Evolutionary conservation across 2,888 invertebrate species (phyloP).

Genomic region (Nipponacmea schrenckii): DNA sequence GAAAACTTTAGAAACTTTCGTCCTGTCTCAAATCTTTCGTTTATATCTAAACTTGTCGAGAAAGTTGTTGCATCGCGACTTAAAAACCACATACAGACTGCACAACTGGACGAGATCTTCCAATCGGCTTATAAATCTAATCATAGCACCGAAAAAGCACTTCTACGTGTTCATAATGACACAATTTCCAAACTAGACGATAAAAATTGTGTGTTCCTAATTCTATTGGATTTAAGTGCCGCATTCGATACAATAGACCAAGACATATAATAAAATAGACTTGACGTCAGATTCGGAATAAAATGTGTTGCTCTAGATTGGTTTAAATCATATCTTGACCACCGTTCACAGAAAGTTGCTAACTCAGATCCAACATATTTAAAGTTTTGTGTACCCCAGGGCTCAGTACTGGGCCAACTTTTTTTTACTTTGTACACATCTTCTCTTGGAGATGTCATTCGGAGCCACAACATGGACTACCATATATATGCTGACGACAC

Average conservation of each 20-base stretch:
- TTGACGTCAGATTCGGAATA: neutral
- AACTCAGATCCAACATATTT: neutral
- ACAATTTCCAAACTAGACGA: too few species aligned
- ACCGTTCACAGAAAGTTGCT: neutral
- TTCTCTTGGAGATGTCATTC: neutral
- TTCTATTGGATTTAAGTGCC: too few species aligned
- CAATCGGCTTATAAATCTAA: slow-evolving; percentile 3
- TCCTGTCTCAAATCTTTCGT: neutral
- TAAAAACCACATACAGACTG: neutral
- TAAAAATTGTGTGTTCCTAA: too few species aligned
- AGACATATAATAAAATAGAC: neutral
- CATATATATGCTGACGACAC: neutral
- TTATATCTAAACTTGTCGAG: neutral
- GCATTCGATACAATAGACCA: slow-evolving; percentile 1
- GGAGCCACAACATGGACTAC: neutral
- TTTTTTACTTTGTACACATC: neutral
- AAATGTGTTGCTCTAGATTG: neutral
- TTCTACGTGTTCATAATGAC: too few species aligned
- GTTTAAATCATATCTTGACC: neutral
- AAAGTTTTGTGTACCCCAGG: neutral
- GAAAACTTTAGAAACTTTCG: neutral
- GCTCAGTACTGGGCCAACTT: neutral
- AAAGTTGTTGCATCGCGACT: neutral
- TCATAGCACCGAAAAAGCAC: slow-evolving; percentile 2
- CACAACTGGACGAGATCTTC: neutral